Evolutionary conservation across 1,140 invertebrate genomes (phyloP).

Genomic region (Drosophila tani): DNA sequence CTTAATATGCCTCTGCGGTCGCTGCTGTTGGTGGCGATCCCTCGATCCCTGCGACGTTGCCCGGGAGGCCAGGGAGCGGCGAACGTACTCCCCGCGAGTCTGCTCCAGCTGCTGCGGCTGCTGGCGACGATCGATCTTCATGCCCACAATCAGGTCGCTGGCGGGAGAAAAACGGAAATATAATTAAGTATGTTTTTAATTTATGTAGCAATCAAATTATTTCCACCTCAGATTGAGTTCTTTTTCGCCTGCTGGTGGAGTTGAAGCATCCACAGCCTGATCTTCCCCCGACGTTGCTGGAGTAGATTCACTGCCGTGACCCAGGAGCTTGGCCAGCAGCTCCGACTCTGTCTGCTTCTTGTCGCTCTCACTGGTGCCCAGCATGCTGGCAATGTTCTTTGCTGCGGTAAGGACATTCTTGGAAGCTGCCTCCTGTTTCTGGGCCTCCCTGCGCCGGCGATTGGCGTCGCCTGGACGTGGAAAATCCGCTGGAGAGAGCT

Average conservation of each 20-base stretch:
- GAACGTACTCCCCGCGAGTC: constrained; percentile 78
- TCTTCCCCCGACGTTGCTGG: constrained; percentile 19
- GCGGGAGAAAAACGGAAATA: constrained; percentile 45
- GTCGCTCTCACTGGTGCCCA: constrained; percentile 87
- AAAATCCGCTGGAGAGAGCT: constrained; percentile 47
- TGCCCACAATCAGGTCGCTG: constrained; percentile 89
- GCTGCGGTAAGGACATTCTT: constrained; percentile 87
- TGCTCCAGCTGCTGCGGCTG: constrained; percentile 76
- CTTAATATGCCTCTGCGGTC: constrained; percentile 44
- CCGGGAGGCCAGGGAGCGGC: constrained; percentile 64
- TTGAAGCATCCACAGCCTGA: constrained; percentile 1
- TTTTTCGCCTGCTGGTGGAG: constrained; percentile 22
- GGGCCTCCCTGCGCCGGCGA: constrained; percentile 52
- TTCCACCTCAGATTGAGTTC: constrained; percentile 76
- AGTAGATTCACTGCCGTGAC: constrained; percentile 85
- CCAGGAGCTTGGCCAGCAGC: constrained; percentile 89
- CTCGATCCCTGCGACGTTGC: constrained; percentile 21
- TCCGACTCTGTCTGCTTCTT: constrained; percentile 90
- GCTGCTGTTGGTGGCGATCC: constrained; percentile 33
- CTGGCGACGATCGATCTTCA: constrained; percentile 89
- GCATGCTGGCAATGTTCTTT: constrained; percentile 88
- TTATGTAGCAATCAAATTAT: constrained; percentile 9
- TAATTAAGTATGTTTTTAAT: background rate
- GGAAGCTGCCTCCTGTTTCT: constrained; percentile 56
- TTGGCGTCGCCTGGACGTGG: constrained; percentile 71